Evolutionary conservation across 1,140 invertebrate genomes (phyloP), one percentile per base, ranked within the genome.

Genomic region (Arctopsyche grandis): DNA sequence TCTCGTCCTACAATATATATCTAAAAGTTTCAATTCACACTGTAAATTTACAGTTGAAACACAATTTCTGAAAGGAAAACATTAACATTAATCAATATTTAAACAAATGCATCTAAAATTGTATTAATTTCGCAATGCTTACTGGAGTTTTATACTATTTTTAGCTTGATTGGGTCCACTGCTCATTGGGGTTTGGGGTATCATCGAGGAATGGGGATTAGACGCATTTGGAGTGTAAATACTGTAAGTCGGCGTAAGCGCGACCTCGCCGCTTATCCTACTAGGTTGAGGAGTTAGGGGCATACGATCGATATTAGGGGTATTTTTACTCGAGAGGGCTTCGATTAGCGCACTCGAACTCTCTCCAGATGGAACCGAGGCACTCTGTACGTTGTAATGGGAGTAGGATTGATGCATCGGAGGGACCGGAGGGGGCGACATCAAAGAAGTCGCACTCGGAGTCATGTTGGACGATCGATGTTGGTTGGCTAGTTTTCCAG

Each of bases 1-100:
- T 85, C 99, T 91, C 9, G 98, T 99, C 83, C 97, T 93, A 29
- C 97, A 93, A 81, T 99, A 99, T 80, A 99, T 99, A 80, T 95
- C 93, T 84, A 94, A 92, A 21, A 98, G 88, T 86, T 97, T 93
- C 74, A 99, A 87, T 87, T 94, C 93, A 85, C 95, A 97, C 24
- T 93, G 93, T 63, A 99, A 88, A 85, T 96, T 97, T 0, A 99
- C 96, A 56, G 97, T 99, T 24, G 97, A 96, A 0, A 99, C 98
- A 85, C 99, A 96, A 85, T 98, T 98, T 85, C 95, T 97, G 84
- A 75, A 88, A 85, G 12, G n/a, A 12, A 56, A 56, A 74, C 14
- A 38, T 75, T 5, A 12, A 16, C n/a, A 48, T 9, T 9, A 16
- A 56, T 1, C 1, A 16, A 21, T 21, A 56, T 56, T 56, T 21